Base-by-base conservation (phyloP, 2,113 vertebrate genomes). In the Coptodon bakossiorum region DNA sequence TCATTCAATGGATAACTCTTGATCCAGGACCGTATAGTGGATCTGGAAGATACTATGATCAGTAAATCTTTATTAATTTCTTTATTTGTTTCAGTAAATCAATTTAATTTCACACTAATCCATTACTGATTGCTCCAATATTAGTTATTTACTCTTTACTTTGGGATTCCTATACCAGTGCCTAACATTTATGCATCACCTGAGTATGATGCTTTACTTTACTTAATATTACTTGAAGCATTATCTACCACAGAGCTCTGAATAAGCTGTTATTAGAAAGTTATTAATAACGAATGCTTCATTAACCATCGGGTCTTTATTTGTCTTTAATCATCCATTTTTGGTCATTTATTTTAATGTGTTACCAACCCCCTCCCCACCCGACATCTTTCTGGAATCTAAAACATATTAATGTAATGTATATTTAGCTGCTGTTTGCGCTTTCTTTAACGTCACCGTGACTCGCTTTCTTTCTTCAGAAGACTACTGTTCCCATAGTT, bases 401-500 rank as follows among this genome's bases (percentile, higher is more conserved):
- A 76, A 17, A 19, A 29, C 13, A 45, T 50, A 76, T 76, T 29
- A 29, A 48, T 76, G 9, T n/a, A 12, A 50, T 78, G 16, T 19
- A 50, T 29, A 50, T 78, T 31, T 31, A 45, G 27, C 80, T 29
- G 19, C 57, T 61, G 19, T 45, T 27, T 61, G 54, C 7, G 22
- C 36, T 57, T 27, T 22, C 45, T 50, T 19, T 52, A 31, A 34
- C 27, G 45, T 78, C 73, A 78, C 45, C 45, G 17, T 50, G 73
- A 78, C 73, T 45, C 34, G 22, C 22, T 5, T 27, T 24, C 79
- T 57, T 19, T 27, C 16, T 17, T n/a, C 5, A n/a, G 50, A 53
- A 82, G 94, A 97, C 96, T 96, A 94, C 96, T 90, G 13, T 93
- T 95, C 97, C 97, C 96, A 96, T 38, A 92, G 29, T 96, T 90